Base-by-base conservation (phyloP, 2,888 invertebrate species). In the Prenolepis imparis region DNA sequence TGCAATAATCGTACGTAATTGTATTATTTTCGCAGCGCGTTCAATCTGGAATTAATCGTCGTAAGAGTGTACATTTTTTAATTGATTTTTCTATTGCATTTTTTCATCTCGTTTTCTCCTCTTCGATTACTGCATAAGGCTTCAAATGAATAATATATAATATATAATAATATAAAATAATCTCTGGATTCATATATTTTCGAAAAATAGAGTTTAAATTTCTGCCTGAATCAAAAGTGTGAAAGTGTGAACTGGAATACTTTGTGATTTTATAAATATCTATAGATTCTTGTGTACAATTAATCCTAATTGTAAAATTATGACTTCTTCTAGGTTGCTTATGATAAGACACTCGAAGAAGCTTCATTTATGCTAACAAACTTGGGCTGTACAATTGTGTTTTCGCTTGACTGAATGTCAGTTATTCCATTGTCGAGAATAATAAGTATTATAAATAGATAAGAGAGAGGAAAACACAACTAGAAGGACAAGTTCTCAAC, bases 281-380 rank as follows among this genome's bases (percentile, higher is more conserved):
- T n/a, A n/a, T 67, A 24, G 28, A 52, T 77, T 39, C 2, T 39
- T 18, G 36, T n/a, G n/a, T n/a, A n/a, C 18, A 2, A 57, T 9
- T 78, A 15, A 32, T 44, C 5, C 4, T 41, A 78, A 66, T 77
- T 44, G 0, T 32, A n/a, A 44, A 59, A 70, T 68, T 57, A 21
- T 66, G n/a, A 1, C 8, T 32, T 80, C 5, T 57, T 12, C 2
- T 24, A 80, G 78, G 24, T 48, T 36, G 18, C 39, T 4, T 28
- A 28, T n/a, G 57, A 24, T 57, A 41, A 3, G 41, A 15, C 15
- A 55, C 12, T 48, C 4, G n/a, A 68, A 18, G 11, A 68, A 78
- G 32, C 21, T 68, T 68, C 4, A 48, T 36, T 80, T 12, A 32
- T 18, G 18, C 15, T 12, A 68, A 21, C 5, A 48, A 57, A 48